Base-by-base conservation (phyloP, 2,113 vertebrate genomes). In the Greenwoodochromis staneri region DNA sequence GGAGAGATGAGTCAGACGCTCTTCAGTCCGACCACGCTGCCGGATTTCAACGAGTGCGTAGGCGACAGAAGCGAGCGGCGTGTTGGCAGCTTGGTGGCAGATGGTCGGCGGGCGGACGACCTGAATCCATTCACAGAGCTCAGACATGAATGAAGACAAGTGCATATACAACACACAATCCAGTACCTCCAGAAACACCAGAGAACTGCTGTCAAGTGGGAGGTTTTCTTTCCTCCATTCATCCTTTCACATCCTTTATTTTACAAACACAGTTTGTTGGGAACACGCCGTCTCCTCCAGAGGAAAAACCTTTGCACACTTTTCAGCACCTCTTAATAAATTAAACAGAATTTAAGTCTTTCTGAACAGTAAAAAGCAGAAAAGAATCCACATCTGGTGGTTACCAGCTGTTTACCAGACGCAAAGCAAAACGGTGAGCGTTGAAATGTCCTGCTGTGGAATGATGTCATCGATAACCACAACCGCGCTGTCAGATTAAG, bases 21-120 rank as follows among this genome's bases (percentile, higher is more conserved):
- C 34, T 54, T 87, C 55, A 24, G 38, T 19, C 19, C 36, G 57
- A 89, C 90, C 90, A 90, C 88, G 88, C 90, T 51, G 90, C 90
- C 88, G 86, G 86, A 85, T 91, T 24, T 73, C 45, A 66, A 87
- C 13, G 55, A 47, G 84, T 12, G 57, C 8, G 91, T 86, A 27
- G 89, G 88, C 86, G 38, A 84, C 42, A 34, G 55, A 53, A 80
- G 24, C 9, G 69, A 83, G 29, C 17, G 36, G 47, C 21, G 51
- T 27, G 38, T 45, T 73, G 66, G 66, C 29, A 21, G 29, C 47
- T 80, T 16, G 34, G 9, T 34, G 88, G 84, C 89, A 89, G 90
- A 88, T 84, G 85, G 91, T 66, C 49, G 87, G 78, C 24, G 8
- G 91, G 88, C 85, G 38, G 88, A 85, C 49, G 2, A 69, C 29